phyloP scores from a whole-genome alignment of 1,140 invertebrate species.

The Polyergus mexicanus region DNA sequence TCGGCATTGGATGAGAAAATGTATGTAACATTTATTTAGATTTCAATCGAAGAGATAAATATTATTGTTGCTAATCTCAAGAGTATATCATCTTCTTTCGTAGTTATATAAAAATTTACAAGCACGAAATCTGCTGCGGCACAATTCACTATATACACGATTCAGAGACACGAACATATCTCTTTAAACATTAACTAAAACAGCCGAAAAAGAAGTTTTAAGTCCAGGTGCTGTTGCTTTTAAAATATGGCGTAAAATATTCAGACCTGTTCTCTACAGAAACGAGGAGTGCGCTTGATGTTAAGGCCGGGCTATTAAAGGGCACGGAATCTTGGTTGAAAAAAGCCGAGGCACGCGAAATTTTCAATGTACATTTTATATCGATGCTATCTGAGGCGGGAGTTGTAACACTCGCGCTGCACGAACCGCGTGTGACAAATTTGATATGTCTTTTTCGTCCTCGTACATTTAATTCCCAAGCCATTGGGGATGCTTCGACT shows the following conservation, averaged over 20 bases:
- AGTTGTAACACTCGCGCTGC: slow-evolving; percentile 14
- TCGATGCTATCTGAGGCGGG: not conserved
- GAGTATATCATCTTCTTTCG: not conserved
- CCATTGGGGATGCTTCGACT: not conserved
- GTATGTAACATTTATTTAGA: slow-evolving; percentile 12
- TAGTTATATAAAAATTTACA: slow-evolving; percentile 50
- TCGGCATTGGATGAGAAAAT: slow-evolving; percentile 5
- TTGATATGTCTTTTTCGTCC: slow-evolving; percentile 34
- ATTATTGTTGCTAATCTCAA: slow-evolving; percentile 14
- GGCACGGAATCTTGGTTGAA: slow-evolving; percentile 50
- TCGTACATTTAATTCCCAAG: slow-evolving; percentile 27
- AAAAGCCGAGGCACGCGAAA: slow-evolving; percentile 47
- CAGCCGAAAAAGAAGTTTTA: slow-evolving; percentile 65
- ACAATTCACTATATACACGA: slow-evolving; percentile 6
- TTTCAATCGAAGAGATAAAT: slow-evolving; percentile 37
- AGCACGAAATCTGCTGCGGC: not conserved
- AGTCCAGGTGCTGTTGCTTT: slow-evolving; percentile 63
- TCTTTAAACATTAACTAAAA: slow-evolving; percentile 63
- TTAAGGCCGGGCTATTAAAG: slow-evolving; percentile 71
- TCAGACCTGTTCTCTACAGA: slow-evolving; percentile 72
- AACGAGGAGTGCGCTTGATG: slow-evolving; percentile 69
- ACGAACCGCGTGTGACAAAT: slow-evolving; percentile 32
- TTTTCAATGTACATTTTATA: slow-evolving; percentile 52
- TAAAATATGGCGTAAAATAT: slow-evolving; percentile 74
- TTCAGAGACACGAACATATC: slow-evolving; percentile 29